A percentile compares a stretch with the other conserved stretches of the same genome.
Evolutionary conservation across 1,140 invertebrate genomes (phyloP).

Genomic region (Theocolax elegans): DNA sequence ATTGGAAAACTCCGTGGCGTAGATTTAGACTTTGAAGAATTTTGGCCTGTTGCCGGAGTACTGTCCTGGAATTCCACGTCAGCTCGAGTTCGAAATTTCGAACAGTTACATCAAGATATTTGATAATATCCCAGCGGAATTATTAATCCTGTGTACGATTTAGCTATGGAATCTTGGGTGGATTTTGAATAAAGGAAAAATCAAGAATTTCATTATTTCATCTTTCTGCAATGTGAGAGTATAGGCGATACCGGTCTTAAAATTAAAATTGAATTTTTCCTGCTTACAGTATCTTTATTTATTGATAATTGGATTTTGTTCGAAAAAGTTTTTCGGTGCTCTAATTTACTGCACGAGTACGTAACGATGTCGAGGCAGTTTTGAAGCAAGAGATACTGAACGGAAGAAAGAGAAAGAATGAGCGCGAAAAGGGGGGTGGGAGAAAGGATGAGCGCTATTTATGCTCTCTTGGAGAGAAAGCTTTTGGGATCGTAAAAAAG

Average conservation of each 20-base stretch:
- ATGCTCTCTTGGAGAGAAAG: slow-evolving; percentile 29
- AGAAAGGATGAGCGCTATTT: slow-evolving; percentile 27
- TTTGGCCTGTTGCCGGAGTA: slow-evolving; percentile 3
- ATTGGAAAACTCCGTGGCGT: background rate
- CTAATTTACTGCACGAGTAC: slow-evolving; percentile 28
- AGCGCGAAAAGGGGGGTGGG: background rate
- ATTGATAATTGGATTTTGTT: slow-evolving; percentile 37
- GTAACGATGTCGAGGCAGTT: slow-evolving; percentile 18
- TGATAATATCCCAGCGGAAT: slow-evolving; percentile 6
- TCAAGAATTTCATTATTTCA: no score
- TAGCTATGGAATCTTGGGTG: no score
- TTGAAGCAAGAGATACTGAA: background rate
- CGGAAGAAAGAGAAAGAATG: background rate
- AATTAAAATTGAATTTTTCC: slow-evolving; percentile 35
- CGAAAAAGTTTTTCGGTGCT: slow-evolving; percentile 35
- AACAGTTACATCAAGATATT: slow-evolving; percentile 5
- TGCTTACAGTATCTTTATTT: slow-evolving; percentile 15
- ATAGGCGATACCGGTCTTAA: no score
- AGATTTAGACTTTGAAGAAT: slow-evolving; percentile 18
- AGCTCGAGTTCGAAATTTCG: slow-evolving; percentile 3
- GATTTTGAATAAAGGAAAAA: no score
- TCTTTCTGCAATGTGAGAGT: no score
- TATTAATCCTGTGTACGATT: slow-evolving; percentile 9
- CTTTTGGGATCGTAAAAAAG: slow-evolving; percentile 39
- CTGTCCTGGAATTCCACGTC: background rate